phyloP scores from a whole-genome alignment of 2,888 invertebrate genomes.

The Agonopterix alstromeriana region DNA sequence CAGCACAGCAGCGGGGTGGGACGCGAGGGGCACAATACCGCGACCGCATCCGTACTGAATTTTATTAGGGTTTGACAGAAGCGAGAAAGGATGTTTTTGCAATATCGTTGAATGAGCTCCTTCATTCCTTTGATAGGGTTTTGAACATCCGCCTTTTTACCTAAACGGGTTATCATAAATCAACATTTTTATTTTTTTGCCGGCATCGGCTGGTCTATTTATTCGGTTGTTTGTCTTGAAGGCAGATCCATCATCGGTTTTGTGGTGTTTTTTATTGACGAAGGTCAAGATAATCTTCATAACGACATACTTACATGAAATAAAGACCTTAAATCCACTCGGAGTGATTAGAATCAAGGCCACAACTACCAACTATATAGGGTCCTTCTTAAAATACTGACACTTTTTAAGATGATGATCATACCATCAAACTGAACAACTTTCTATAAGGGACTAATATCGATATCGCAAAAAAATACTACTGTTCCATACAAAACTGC shows the following conservation, averaged over 20 bases:
- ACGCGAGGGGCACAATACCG: not conserved
- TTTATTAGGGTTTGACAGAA: conserved; percentile 32
- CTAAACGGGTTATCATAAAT: conserved; percentile 35
- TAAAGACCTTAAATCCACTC: no score
- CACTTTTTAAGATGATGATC: no score
- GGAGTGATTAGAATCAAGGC: no score
- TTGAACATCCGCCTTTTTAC: conserved; percentile 30
- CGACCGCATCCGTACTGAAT: conserved; percentile 11
- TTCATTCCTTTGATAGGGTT: conserved; percentile 31
- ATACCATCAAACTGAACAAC: no score
- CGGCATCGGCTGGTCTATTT: not conserved
- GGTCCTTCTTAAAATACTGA: no score
- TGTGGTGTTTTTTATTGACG: not conserved
- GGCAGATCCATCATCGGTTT: not conserved
- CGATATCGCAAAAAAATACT: no score
- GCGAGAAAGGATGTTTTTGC: conserved; percentile 33
- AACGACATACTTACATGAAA: no score
- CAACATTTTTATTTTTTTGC: conserved; percentile 25
- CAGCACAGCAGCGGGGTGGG: not conserved
- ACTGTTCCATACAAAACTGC: no score
- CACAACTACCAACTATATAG: no score
- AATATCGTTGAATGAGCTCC: conserved; percentile 24
- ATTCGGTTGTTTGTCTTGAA: not conserved
- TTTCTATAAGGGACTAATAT: no score
- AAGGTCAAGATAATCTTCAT: no score